Evolutionary conservation across 2,888 invertebrate genomes (phyloP).

Genomic region (Drosophila neotestacea): DNA sequence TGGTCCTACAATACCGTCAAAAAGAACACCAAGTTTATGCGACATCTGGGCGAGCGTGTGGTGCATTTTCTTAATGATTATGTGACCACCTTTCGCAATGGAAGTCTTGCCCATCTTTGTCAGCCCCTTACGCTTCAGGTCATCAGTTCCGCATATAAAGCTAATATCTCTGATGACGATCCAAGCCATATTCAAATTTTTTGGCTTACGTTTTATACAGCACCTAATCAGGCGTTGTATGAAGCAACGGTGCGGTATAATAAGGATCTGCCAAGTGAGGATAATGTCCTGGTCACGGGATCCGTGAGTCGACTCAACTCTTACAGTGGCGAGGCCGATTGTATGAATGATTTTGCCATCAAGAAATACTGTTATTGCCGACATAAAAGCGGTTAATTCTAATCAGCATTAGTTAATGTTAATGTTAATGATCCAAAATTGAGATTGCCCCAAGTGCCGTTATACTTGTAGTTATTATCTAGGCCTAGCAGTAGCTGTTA

Average conservation of each 20-base stretch:
- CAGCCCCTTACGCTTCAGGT: constrained; percentile 86
- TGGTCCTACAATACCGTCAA: constrained; percentile 86
- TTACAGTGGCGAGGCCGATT: constrained; percentile 86
- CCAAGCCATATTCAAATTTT: constrained; percentile 85
- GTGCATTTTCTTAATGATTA: constrained; percentile 82
- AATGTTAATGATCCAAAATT: constrained; percentile 3
- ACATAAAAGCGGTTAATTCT: constrained; percentile 48
- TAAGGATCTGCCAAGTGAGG: constrained; percentile 55
- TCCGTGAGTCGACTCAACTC: constrained; percentile 88
- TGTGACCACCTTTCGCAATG: constrained; percentile 77
- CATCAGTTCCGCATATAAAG: constrained; percentile 86
- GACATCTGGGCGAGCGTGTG: constrained; percentile 85
- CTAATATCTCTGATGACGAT: constrained; percentile 52
- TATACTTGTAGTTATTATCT: constrained; percentile 39
- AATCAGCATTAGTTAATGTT: not conserved
- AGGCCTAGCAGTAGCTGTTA: constrained; percentile 26
- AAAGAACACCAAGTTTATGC: constrained; percentile 86
- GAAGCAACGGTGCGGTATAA: constrained; percentile 89
- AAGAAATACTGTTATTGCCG: constrained; percentile 88
- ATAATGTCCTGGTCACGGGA: constrained; percentile 86
- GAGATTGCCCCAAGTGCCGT: constrained; percentile 51
- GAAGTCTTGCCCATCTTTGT: constrained; percentile 85
- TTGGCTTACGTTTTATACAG: constrained; percentile 89
- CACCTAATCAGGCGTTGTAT: constrained; percentile 89
- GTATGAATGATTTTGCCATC: constrained; percentile 86